Conservation (phyloP, 1,140 invertebrate genomes). For the Chrysomallon squamiferum region DNA sequence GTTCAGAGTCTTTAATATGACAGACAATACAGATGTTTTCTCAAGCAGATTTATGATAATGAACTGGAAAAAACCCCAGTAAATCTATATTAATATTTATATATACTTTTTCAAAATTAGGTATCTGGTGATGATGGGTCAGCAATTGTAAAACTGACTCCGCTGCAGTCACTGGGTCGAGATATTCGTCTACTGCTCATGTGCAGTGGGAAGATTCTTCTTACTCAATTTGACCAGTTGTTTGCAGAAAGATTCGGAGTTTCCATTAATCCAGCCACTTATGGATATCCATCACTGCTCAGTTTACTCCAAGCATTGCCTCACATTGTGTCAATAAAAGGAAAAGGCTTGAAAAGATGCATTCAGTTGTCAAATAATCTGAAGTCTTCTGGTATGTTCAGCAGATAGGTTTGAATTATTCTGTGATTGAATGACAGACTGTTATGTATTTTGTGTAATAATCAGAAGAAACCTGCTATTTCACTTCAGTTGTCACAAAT, state of each 20-base stretch:
- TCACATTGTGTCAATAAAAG: constrained; percentile 66
- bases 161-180: constrained; percentile 69
- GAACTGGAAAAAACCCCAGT: too few relatives aligned
- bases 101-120: too few relatives aligned
- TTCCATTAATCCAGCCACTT: constrained; percentile 67
- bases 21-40: too few relatives aligned
- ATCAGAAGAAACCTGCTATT: too few relatives aligned
- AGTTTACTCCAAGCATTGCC: constrained; percentile 68
- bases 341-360: constrained; percentile 46
- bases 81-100: too few relatives aligned
- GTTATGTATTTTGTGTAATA: too few relatives aligned
- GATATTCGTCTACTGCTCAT: constrained; percentile 69
- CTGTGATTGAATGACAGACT: too few relatives aligned
- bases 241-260: constrained; percentile 68
- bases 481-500: too few relatives aligned
- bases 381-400: too few relatives aligned
- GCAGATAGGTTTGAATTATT: too few relatives aligned
- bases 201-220: constrained; percentile 65
- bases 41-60: too few relatives aligned
- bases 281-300: constrained; percentile 67
- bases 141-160: constrained; percentile 66
- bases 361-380: constrained; percentile 31
- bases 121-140: constrained; percentile 41
- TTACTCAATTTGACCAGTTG: constrained; percentile 67
- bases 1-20: too few relatives aligned